phyloP scores from a whole-genome alignment of 2,797 vertebrate genomes.

The Lycodopsis pacificus region DNA sequence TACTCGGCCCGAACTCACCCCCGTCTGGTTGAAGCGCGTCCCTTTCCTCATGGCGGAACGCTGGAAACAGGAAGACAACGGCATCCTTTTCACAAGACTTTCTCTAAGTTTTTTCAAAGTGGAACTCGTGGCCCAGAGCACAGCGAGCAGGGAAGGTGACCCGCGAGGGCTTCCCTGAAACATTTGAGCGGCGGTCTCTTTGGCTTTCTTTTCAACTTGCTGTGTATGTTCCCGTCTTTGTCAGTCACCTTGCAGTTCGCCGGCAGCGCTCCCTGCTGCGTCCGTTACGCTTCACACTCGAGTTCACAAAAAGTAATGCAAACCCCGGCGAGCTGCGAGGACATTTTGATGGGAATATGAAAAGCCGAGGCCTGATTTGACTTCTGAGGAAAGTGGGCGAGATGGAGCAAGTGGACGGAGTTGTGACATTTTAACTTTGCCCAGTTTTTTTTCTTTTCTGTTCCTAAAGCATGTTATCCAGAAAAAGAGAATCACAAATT shows the following conservation, averaged over 20 bases:
- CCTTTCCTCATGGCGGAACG: neutral
- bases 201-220: neutral
- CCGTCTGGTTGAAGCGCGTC: neutral
- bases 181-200: neutral
- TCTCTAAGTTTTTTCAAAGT: slow-evolving; percentile 10
- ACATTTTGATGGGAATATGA: slow-evolving; percentile 23
- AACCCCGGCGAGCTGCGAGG: slow-evolving; percentile 35
- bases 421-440: neutral
- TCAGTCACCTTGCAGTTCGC: slow-evolving; percentile 44
- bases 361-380: slow-evolving; percentile 16
- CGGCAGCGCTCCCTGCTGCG: slow-evolving; percentile 47
- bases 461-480: neutral
- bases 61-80: neutral
- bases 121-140: slow-evolving; percentile 15
- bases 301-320: slow-evolving; percentile 26
- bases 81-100: neutral
- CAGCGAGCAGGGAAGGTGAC: slow-evolving; percentile 30
- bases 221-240: neutral
- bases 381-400: neutral
- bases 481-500: neutral
- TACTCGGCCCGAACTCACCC: no score
- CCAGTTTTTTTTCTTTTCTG: neutral
- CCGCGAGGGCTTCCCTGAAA: neutral
- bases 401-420: neutral
- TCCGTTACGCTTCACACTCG: slow-evolving; percentile 41